These are phyloP conservation scores for Callyntrura guangdongensis DNA, from an alignment of 2,888 invertebrate species.

Conservation along the genomic window DNA sequence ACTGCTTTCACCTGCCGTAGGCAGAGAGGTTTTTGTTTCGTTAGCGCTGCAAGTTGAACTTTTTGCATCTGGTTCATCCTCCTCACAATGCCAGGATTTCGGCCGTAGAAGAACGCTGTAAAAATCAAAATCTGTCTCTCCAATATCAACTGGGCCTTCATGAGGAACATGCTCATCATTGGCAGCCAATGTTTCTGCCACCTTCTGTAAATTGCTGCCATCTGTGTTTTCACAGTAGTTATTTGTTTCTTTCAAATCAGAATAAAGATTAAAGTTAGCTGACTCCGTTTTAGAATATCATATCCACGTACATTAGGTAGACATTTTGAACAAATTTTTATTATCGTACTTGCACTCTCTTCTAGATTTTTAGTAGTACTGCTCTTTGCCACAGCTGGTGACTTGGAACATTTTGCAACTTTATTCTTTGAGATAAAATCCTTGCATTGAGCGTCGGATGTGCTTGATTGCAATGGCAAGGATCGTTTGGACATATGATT, in stretches of 20 bases:
- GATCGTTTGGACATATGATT: background rate
- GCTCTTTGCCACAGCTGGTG: background rate
- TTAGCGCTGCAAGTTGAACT: background rate
- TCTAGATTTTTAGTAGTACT: background rate
- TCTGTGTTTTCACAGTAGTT: background rate
- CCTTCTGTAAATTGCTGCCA: background rate
- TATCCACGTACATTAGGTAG: background rate
- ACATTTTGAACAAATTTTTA: background rate
- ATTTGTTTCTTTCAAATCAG: background rate
- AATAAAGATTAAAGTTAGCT: background rate
- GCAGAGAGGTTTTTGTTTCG: background rate
- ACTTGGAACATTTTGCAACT: background rate
- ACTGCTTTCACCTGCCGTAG: background rate
- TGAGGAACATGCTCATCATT: conserved; percentile 4
- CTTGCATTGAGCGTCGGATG: conserved; percentile 28
- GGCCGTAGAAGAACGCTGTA: conserved; percentile 42
- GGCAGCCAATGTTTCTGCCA: background rate
- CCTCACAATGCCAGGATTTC: conserved; percentile 49
- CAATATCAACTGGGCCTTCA: conserved; percentile 56
- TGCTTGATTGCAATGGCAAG: background rate
- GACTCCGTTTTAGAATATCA: background rate
- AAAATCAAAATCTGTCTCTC: conserved; percentile 38
- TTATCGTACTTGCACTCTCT: background rate
- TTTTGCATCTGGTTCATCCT: background rate
- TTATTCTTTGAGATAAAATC: conserved; percentile 47